A percentile compares a stretch with the other conserved stretches of the same genome.
Conservation (phyloP, 2,797 vertebrate genomes). For the Acanthis flammea region DNA sequence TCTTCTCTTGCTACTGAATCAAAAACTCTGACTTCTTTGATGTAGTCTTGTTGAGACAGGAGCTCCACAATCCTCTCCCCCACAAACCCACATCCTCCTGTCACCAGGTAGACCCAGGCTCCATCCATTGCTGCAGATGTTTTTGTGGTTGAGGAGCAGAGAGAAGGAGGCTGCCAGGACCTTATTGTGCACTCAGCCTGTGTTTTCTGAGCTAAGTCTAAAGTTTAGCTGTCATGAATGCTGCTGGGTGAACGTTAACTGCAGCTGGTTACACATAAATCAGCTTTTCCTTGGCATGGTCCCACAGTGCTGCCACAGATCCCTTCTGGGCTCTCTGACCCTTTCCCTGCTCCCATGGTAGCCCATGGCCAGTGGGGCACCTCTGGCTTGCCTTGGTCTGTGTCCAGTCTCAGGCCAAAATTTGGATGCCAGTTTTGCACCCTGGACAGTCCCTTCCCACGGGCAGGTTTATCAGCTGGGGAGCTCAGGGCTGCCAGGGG, state of each 20-base stretch:
- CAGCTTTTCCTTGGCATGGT: neutral
- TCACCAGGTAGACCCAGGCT: slow-evolving; percentile 47
- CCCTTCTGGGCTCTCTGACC: neutral
- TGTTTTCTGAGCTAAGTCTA: neutral
- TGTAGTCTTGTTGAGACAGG: slow-evolving; percentile 36
- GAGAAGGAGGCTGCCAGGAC: neutral
- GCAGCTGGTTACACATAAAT: neutral
- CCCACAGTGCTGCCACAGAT: neutral
- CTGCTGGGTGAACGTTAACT: neutral
- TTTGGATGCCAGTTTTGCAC: neutral
- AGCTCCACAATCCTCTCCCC: slow-evolving; percentile 30
- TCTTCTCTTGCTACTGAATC: slow-evolving; percentile 30
- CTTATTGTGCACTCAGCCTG: neutral
- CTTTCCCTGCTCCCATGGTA: neutral
- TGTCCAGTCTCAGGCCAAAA: neutral
- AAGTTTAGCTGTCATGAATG: neutral
- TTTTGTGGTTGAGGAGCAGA: neutral
- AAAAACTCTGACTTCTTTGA: slow-evolving; percentile 51
- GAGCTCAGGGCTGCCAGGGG: neutral
- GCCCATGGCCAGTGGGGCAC: neutral
- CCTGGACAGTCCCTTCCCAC: neutral
- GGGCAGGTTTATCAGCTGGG: fast-evolving
- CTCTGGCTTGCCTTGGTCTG: neutral
- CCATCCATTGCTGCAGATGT: neutral
- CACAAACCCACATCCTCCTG: slow-evolving; percentile 55